Evolutionary conservation across 2,113 vertebrate genomes (phyloP).

Genomic region (Chloropsis cyanopogon): DNA sequence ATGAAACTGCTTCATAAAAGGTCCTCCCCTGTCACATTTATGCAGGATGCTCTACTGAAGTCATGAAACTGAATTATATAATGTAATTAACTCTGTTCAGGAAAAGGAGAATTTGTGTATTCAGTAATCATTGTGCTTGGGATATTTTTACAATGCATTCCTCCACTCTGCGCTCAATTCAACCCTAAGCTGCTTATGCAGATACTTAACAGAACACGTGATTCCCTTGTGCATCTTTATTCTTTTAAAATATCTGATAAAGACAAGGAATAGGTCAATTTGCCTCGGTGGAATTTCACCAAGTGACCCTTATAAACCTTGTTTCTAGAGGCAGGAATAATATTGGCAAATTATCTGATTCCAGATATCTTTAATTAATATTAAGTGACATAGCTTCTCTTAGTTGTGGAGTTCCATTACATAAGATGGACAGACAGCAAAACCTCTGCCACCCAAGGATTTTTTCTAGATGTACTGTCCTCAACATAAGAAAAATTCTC

Average conservation of each 20-base stretch:
- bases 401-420: neutral
- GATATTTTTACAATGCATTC: neutral
- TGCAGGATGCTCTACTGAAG: neutral
- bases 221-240: neutral
- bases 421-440: neutral
- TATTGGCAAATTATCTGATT: neutral
- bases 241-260: slow-evolving; percentile 22
- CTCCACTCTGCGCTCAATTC: neutral
- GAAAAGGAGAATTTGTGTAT: neutral
- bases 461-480: neutral
- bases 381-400: neutral
- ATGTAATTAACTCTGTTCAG: neutral
- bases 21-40: neutral
- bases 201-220: neutral
- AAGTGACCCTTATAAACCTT: neutral
- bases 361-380: neutral
- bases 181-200: neutral
- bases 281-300: neutral
- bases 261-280: slow-evolving; percentile 7
- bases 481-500: neutral
- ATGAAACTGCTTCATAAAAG: neutral
- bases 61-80: neutral
- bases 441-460: neutral
- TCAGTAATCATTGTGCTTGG: neutral
- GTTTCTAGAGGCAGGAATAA: neutral